Percentiles rank a stretch among this genome's conserved stretches.
Evolutionary conservation across 2,797 vertebrate genomes (phyloP).

Genomic region (Dendrocincla tyrannina): DNA sequence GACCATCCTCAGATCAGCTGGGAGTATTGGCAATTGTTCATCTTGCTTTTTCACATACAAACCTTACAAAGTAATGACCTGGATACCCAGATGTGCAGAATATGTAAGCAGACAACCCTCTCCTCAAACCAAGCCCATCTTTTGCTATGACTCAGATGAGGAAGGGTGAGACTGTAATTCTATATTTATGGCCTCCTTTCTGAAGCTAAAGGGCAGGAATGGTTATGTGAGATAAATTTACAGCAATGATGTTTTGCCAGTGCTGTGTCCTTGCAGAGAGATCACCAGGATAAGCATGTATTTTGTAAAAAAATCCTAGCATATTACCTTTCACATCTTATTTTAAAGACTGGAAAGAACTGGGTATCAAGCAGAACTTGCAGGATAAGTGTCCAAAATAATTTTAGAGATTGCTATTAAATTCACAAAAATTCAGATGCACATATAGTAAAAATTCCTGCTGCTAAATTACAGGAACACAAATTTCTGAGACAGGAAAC

Average conservation of each 20-base stretch:
- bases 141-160: not conserved
- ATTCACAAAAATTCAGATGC: not conserved
- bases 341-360: not conserved
- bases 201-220: not conserved
- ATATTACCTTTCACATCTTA: not conserved
- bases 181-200: not conserved
- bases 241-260: constrained; percentile 24
- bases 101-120: not conserved
- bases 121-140: not conserved
- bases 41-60: not conserved
- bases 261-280: not conserved
- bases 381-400: not conserved
- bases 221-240: not conserved
- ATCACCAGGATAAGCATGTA: not conserved
- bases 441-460: not conserved
- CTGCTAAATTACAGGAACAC: not conserved
- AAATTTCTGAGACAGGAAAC: not conserved
- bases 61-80: not conserved
- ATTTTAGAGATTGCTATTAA: not conserved
- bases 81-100: not conserved
- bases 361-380: not conserved
- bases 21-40: not conserved
- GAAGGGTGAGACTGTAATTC: constrained; percentile 6
- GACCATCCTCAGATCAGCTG: not conserved
- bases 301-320: not conserved